Conservation (phyloP, 2,797 vertebrate species). For the Anniella stebbinsi region DNA sequence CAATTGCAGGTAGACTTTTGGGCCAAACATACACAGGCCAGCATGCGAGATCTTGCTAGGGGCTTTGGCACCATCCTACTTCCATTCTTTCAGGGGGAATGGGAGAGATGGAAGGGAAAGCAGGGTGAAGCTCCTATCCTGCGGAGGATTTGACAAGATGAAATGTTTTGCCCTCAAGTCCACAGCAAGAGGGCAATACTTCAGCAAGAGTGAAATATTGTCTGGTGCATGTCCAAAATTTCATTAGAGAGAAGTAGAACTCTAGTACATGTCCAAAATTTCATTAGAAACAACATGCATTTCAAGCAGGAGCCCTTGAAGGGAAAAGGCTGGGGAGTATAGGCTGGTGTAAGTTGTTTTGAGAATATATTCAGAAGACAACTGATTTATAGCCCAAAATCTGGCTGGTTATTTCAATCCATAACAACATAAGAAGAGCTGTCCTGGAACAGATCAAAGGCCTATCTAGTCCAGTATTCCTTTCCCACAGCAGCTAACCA, state of each 20-base stretch:
- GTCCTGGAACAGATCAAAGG: too few relatives aligned
- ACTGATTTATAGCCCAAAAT: neutral
- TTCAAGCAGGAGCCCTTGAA: neutral
- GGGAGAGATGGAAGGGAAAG: neutral
- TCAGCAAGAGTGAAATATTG: neutral
- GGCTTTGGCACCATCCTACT: neutral
- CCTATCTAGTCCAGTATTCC: too few relatives aligned
- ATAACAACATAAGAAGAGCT: too few relatives aligned
- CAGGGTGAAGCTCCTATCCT: neutral
- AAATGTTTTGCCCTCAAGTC: neutral
- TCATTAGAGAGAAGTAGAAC: neutral
- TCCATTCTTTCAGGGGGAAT: neutral
- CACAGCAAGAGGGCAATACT: neutral
- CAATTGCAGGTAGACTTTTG: neutral
- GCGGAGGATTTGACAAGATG: neutral
- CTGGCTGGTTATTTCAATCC: neutral
- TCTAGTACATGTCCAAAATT: neutral
- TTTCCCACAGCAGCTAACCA: too few relatives aligned
- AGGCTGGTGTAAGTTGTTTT: too few relatives aligned
- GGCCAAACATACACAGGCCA: neutral
- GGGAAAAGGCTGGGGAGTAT: neutral
- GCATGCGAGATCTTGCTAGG: neutral
- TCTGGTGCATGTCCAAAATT: neutral
- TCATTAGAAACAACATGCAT: neutral
- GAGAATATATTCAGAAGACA: neutral